phyloP scores from a whole-genome alignment of 2,888 invertebrate species.

The Drosophila imparisetae region DNA sequence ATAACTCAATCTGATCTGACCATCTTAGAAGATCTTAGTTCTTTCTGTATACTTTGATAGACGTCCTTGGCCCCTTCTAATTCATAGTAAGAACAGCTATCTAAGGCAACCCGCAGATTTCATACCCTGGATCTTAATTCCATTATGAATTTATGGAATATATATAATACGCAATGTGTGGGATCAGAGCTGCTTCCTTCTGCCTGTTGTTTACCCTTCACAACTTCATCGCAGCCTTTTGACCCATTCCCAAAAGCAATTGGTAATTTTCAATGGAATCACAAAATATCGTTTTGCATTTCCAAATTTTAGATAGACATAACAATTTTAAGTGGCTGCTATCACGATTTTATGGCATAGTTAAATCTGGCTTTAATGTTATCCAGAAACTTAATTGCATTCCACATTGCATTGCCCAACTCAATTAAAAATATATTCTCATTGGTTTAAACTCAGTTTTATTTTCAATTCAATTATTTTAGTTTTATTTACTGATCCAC shows the following conservation, averaged over 20 bases:
- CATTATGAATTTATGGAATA: not conserved
- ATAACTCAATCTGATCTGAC: not conserved
- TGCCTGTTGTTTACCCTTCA: not conserved
- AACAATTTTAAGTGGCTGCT: not conserved
- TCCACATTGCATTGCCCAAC: not conserved
- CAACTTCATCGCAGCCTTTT: not conserved
- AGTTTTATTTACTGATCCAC: constrained; percentile 32
- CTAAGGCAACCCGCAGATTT: not conserved
- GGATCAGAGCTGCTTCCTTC: not conserved
- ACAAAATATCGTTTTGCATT: not conserved
- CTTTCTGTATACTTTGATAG: not conserved
- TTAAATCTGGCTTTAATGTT: not conserved
- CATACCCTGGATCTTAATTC: not conserved
- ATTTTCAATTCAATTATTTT: constrained; percentile 1
- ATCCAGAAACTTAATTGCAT: not conserved
- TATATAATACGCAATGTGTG: not conserved
- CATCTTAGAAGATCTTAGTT: not conserved
- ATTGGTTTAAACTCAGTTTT: not conserved
- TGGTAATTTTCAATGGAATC: not conserved
- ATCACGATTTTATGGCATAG: not conserved
- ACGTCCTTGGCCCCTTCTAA: not conserved
- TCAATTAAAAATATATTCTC: not conserved
- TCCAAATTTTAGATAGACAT: not conserved
- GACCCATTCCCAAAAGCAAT: not conserved
- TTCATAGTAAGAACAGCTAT: not conserved